These are phyloP conservation scores for Micrasema minimum DNA, from an alignment of 1,140 invertebrate genomes.

Conservation along the genomic window DNA sequence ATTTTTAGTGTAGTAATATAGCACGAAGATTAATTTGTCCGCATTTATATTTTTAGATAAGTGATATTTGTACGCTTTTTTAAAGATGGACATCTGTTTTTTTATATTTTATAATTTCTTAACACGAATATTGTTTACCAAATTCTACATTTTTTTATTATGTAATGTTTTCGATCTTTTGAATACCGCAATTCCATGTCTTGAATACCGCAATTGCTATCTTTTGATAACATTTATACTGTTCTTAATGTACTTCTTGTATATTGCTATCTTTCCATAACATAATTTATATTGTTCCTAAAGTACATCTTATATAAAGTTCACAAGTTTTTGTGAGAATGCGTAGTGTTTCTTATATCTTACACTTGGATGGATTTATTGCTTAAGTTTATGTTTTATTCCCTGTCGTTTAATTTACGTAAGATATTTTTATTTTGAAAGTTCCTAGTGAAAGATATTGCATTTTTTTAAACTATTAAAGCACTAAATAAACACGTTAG, in stretches of 20 bases:
- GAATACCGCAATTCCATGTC: too few species aligned
- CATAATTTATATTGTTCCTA: not conserved
- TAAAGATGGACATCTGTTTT: too few species aligned
- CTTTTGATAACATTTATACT: not conserved
- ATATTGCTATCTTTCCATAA: not conserved
- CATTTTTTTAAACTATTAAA: not conserved
- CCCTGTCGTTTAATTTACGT: not conserved
- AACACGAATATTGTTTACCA: too few species aligned
- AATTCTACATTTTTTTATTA: too few species aligned
- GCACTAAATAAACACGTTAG: slow-evolving; percentile 4
- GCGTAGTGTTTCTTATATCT: slow-evolving; percentile 9
- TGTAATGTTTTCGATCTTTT: too few species aligned
- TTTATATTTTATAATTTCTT: too few species aligned
- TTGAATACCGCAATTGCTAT: too few species aligned
- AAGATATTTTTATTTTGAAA: not conserved
- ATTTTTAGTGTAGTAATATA: too few species aligned
- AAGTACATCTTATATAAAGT: not conserved
- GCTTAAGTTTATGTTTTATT: slow-evolving; percentile 21
- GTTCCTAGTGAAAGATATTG: not conserved
- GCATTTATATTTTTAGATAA: too few species aligned
- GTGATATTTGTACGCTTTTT: too few species aligned
- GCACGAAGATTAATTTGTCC: too few species aligned
- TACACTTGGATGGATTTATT: slow-evolving; percentile 23
- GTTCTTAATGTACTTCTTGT: not conserved
- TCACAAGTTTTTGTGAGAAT: not conserved